A percentile compares a stretch with the other conserved stretches of the same genome.
Conservation (phyloP, 2,797 vertebrate genomes). For the Anguilla anguilla region DNA sequence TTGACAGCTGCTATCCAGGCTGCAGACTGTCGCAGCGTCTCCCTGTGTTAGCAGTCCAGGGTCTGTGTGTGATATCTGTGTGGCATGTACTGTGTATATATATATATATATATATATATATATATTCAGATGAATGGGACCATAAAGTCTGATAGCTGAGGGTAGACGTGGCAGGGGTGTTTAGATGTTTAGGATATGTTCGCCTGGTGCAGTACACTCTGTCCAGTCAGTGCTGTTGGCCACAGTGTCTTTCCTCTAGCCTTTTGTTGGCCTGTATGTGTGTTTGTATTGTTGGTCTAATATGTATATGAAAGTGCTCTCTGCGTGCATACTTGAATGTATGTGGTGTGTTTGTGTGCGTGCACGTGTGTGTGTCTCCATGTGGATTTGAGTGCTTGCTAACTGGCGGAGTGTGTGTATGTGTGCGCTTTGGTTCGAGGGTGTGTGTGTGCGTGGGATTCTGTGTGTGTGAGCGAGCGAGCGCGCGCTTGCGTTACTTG, state of each 20-base stretch:
- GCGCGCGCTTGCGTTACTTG: neutral
- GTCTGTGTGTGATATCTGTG: neutral
- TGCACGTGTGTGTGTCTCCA: neutral
- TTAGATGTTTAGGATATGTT: slow-evolving; percentile 29
- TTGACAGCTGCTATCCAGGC: neutral
- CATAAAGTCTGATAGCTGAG: neutral
- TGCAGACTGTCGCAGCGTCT: slow-evolving; percentile 12
- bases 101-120: neutral
- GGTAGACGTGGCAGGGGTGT: neutral
- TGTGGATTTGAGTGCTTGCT: slow-evolving; percentile 10
- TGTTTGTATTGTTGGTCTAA: slow-evolving; percentile 16
- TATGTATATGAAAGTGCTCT: neutral
- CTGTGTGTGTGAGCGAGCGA: slow-evolving; percentile 14
- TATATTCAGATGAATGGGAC: neutral
- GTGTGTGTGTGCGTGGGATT: slow-evolving; percentile 18
- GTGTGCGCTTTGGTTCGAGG: neutral
- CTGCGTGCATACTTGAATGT: neutral
- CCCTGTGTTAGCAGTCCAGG: neutral
- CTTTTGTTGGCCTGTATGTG: neutral
- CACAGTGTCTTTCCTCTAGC: slow-evolving; percentile 34
- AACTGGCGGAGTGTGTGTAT: neutral
- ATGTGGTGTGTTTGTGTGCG: neutral
- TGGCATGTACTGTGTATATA: neutral
- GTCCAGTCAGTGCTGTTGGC: slow-evolving; percentile 30
- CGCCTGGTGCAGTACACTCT: slow-evolving; percentile 50